Evolutionary conservation across 1,140 invertebrate species (phyloP).

Genomic region (Sinonovacula constricta): DNA sequence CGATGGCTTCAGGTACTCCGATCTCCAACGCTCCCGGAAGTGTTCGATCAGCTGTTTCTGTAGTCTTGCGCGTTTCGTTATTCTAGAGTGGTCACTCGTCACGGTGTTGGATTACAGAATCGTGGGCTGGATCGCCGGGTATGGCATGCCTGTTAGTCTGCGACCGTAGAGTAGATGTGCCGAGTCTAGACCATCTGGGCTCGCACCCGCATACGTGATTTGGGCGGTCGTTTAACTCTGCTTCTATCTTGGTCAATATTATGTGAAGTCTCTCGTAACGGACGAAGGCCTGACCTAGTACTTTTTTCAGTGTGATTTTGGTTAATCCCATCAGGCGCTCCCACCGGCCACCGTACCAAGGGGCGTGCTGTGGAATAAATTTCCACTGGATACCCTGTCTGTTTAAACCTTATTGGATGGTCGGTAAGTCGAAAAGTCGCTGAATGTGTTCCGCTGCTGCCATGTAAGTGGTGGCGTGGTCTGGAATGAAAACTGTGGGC

Average conservation of each 20-base stretch:
- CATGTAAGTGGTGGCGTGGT: conserved; percentile 30
- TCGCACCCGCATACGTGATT: too few species aligned
- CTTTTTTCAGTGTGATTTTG: too few species aligned
- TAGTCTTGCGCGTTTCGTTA: background rate
- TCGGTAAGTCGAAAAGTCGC: background rate
- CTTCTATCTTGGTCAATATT: too few species aligned
- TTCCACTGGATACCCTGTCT: too few species aligned
- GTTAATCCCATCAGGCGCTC: too few species aligned
- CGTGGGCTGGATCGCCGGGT: background rate
- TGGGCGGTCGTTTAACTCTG: too few species aligned
- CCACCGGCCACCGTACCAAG: conserved; percentile 39
- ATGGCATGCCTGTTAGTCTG: background rate
- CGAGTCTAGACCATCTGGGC: too few species aligned
- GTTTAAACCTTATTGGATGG: conserved; percentile 1
- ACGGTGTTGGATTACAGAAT: background rate
- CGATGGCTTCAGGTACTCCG: background rate
- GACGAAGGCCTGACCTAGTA: too few species aligned
- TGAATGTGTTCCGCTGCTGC: conserved; percentile 8
- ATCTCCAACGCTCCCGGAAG: background rate
- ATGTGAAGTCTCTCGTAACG: too few species aligned
- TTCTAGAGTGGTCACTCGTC: background rate
- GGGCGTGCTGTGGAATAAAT: conserved; percentile 33
- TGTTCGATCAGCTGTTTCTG: background rate
- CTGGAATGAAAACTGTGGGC: conserved; percentile 14
- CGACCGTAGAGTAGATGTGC: background rate